These are phyloP conservation scores for Pammene aurita DNA, from an alignment of 2,888 invertebrate genomes.

Conservation along the genomic window DNA sequence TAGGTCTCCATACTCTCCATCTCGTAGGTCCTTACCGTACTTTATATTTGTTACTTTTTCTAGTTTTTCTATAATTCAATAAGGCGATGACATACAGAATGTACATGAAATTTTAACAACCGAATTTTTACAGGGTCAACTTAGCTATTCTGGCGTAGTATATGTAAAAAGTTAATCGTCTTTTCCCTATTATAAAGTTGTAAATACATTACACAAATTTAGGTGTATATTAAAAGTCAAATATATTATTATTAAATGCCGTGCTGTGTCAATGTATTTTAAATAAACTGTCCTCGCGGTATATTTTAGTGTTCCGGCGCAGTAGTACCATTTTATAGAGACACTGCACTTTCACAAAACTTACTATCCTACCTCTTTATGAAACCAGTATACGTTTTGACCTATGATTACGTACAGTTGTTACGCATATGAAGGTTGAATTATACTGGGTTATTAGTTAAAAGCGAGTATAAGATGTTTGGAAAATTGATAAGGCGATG, in stretches of 20 bases:
- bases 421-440: not conserved
- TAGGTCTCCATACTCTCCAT: too few relatives aligned
- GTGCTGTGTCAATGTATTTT: constrained; percentile 44
- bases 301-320: constrained; percentile 62
- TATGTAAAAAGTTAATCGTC: too few relatives aligned
- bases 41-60: too few relatives aligned
- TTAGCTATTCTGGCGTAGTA: too few relatives aligned
- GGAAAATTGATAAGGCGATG: constrained; percentile 44
- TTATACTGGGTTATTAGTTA: not conserved
- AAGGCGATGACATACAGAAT: too few relatives aligned
- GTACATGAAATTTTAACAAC: too few relatives aligned
- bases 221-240: not conserved
- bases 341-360: constrained; percentile 44
- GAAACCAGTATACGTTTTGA: not conserved
- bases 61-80: too few relatives aligned
- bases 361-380: not conserved
- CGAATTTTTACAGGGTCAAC: too few relatives aligned
- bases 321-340: constrained; percentile 66
- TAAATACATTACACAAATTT: constrained; percentile 7
- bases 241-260: constrained; percentile 19
- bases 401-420: not conserved
- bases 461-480: not conserved
- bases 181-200: constrained; percentile 7
- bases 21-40: too few relatives aligned
- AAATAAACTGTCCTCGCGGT: constrained; percentile 56